These are phyloP conservation scores for Troilus luridus DNA, from an alignment of 2,888 invertebrate genomes.

Conservation along the genomic window DNA sequence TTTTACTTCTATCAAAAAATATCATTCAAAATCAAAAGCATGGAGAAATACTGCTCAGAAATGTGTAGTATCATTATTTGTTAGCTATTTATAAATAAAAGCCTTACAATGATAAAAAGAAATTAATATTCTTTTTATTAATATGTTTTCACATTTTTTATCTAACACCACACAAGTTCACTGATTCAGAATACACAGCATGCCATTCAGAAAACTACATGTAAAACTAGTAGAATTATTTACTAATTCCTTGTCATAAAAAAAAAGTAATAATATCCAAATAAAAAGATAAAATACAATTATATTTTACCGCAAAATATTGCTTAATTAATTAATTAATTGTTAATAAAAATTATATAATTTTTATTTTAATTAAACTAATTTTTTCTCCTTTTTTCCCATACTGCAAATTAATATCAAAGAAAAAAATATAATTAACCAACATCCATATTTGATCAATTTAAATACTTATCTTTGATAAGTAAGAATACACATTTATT, in stretches of 20 bases:
- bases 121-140: not conserved
- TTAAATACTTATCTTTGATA: not conserved
- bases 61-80: not conserved
- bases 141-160: not conserved
- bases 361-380: not conserved
- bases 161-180: not conserved
- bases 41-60: not conserved
- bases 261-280: not conserved
- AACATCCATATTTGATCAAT: not conserved
- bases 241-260: not conserved
- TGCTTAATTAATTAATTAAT: no score
- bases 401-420: not conserved
- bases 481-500: not conserved
- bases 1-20: not conserved
- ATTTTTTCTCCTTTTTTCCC: not conserved
- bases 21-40: not conserved
- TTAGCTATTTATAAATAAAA: not conserved
- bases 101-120: not conserved
- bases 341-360: not conserved
- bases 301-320: no score
- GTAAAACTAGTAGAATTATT: not conserved
- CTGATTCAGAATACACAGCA: not conserved
- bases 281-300: not conserved
- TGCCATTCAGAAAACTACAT: not conserved
- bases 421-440: not conserved